Conservation (phyloP, 2,113 vertebrate species). For the Apistogramma diplotaenia region DNA sequence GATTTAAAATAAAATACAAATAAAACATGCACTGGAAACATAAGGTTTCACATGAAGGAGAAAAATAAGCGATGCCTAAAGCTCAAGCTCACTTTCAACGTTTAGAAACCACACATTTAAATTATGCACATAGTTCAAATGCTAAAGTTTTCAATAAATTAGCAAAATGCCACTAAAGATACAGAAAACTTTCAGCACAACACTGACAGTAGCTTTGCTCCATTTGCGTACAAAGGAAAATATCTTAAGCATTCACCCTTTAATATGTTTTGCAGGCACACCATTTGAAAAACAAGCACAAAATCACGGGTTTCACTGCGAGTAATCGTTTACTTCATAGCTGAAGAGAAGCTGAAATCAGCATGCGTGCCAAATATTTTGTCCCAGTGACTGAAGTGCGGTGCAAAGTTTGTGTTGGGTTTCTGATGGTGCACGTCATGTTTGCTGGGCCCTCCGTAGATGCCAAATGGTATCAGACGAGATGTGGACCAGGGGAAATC, state of each 20-base stretch:
- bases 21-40: background rate
- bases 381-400: conserved; percentile 77
- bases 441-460: conserved; percentile 74
- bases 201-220: background rate
- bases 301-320: background rate
- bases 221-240: background rate
- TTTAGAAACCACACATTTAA: background rate
- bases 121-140: background rate
- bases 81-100: background rate
- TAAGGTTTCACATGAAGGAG: background rate
- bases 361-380: conserved; percentile 71
- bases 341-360: conserved; percentile 49
- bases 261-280: background rate
- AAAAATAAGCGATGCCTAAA: background rate
- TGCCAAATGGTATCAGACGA: conserved; percentile 67
- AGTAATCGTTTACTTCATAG: background rate
- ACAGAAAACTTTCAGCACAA: background rate
- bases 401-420: conserved; percentile 72
- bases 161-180: background rate
- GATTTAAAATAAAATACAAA: background rate
- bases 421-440: conserved; percentile 75
- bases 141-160: background rate
- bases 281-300: background rate
- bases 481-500: conserved; percentile 76
- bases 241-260: too few species aligned